Conservation (phyloP, 2,113 vertebrate species). For the Bos javanicus region DNA sequence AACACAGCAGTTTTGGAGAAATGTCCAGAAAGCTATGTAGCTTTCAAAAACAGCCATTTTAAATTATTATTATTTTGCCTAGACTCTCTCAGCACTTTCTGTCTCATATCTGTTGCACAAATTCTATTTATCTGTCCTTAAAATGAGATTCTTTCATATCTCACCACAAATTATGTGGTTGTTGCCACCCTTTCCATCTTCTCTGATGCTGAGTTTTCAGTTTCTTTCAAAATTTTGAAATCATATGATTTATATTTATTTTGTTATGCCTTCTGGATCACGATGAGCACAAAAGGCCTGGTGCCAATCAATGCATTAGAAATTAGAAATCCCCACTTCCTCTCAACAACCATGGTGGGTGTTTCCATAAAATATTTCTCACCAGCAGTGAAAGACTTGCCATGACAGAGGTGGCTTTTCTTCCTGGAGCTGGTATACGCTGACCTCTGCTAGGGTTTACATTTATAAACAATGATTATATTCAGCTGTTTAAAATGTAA, state of each 20-base stretch:
- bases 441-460: neutral
- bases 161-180: neutral
- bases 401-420: neutral
- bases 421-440: neutral
- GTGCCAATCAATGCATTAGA: neutral
- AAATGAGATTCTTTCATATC: neutral
- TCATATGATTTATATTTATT: neutral
- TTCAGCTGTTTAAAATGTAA: neutral
- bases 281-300: neutral
- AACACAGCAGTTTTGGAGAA: neutral
- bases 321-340: neutral
- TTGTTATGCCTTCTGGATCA: neutral
- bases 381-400: neutral
- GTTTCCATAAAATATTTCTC: neutral
- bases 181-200: neutral
- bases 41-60: neutral
- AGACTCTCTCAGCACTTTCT: neutral
- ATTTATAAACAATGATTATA: neutral
- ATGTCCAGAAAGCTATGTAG: neutral
- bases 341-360: neutral
- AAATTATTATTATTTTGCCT: neutral
- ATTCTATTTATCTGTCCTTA: neutral
- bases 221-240: neutral
- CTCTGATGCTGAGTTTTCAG: neutral
- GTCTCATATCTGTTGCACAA: neutral